Evolutionary conservation across 2,797 vertebrate species (phyloP).

Genomic region (Macrochelys suwanniensis): DNA sequence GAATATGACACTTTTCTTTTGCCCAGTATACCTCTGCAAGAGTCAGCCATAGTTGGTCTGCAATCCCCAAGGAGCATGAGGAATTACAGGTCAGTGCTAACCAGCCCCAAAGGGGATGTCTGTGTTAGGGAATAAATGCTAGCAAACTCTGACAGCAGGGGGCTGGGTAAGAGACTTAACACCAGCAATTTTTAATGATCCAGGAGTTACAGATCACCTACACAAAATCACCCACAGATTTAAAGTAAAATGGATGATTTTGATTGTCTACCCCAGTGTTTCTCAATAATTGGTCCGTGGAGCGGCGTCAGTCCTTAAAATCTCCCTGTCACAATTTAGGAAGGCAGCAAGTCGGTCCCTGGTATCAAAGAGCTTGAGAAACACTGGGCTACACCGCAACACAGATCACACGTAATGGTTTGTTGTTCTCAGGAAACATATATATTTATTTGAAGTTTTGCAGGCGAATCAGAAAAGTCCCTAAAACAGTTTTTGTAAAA

Average conservation of each 20-base stretch:
- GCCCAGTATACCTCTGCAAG: rapidly evolving
- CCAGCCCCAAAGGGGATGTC: background rate
- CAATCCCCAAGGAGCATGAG: background rate
- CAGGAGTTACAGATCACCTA: background rate
- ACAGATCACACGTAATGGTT: background rate
- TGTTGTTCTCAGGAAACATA: background rate
- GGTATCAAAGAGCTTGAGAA: too few species aligned
- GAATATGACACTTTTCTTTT: background rate
- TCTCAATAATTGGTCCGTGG: too few species aligned
- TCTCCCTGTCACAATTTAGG: too few species aligned
- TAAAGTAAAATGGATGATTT: conserved; percentile 11
- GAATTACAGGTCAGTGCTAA: background rate
- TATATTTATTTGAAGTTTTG: background rate
- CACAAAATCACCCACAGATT: conserved; percentile 16
- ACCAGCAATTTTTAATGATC: background rate
- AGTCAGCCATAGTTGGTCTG: background rate
- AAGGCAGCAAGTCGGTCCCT: too few species aligned
- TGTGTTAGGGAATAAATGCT: background rate
- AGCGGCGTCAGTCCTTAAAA: too few species aligned
- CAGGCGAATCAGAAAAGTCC: background rate
- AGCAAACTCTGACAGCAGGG: background rate
- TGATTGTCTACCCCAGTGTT: background rate
- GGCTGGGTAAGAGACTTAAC: background rate
- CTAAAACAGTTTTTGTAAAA: background rate
- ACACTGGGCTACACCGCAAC: background rate